These are phyloP conservation scores for Drosophila nigromelanica DNA, from an alignment of 1,140 invertebrate genomes.

Conservation along the genomic window DNA sequence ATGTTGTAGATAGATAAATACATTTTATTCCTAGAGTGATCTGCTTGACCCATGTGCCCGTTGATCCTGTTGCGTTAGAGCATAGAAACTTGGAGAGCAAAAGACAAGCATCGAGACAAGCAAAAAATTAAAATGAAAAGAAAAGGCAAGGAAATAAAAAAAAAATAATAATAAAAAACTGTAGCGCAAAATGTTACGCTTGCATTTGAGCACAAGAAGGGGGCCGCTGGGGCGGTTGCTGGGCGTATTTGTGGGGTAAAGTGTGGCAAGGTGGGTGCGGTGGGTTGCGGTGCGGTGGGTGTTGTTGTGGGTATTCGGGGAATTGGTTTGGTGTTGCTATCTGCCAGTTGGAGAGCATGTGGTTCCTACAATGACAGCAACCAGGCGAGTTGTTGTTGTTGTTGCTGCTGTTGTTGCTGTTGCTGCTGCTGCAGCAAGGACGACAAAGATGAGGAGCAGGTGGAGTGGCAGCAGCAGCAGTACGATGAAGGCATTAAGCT, in stretches of 20 bases:
- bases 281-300: not conserved
- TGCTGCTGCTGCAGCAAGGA: constrained; percentile 58
- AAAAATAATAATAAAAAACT: constrained; percentile 52
- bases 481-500: constrained; percentile 75
- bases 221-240: not conserved
- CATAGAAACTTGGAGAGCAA: constrained; percentile 33
- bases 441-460: constrained; percentile 25
- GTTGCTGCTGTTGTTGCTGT: constrained; percentile 22
- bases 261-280: not conserved
- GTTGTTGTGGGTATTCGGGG: constrained; percentile 29
- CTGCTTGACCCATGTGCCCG: not conserved
- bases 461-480: constrained; percentile 19
- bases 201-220: constrained; percentile 38
- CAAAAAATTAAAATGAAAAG: constrained; percentile 43
- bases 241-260: not conserved
- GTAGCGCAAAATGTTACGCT: constrained; percentile 77
- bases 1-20: not conserved
- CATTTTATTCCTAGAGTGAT: not conserved
- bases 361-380: constrained; percentile 74
- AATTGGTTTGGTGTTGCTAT: constrained; percentile 36
- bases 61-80: constrained; percentile 9
- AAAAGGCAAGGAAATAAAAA: constrained; percentile 28
- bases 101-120: constrained; percentile 48
- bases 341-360: constrained; percentile 54
- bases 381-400: constrained; percentile 24